Conservation (phyloP, 92 coral and sea anemone genomes). For the Bergia puertoricense region DNA sequence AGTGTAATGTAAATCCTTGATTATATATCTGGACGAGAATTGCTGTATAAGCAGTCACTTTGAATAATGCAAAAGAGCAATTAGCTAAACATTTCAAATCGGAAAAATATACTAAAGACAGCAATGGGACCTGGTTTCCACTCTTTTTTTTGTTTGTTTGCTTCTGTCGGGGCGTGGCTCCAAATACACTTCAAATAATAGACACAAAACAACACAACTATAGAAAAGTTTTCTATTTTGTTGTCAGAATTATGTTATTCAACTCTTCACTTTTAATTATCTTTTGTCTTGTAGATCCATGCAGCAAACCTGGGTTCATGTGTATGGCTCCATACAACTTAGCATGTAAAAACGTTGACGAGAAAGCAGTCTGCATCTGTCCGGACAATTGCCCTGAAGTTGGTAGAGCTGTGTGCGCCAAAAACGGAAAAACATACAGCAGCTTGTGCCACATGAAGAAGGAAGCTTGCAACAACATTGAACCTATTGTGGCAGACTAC, state of each 20-base stretch:
- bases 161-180: too few species aligned
- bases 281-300: slow-evolving; percentile 15
- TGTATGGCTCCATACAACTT: slow-evolving; percentile 9
- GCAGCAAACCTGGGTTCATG: slow-evolving; percentile 29
- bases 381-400: slow-evolving; percentile 33
- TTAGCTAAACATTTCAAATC: too few species aligned
- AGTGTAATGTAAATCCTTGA: too few species aligned
- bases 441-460: slow-evolving; percentile 40
- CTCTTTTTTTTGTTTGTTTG: too few species aligned
- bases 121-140: too few species aligned
- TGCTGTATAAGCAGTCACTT: too few species aligned
- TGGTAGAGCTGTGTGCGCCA: slow-evolving; percentile 19
- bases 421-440: slow-evolving; percentile 3
- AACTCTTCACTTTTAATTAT: background rate
- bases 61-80: too few species aligned
- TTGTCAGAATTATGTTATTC: background rate
- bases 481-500: background rate
- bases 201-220: too few species aligned
- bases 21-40: too few species aligned
- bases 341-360: slow-evolving; percentile 11
- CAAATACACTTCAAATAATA: too few species aligned
- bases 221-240: background rate
- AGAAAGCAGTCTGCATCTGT: slow-evolving; percentile 17
- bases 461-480: slow-evolving; percentile 6
- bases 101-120: too few species aligned